Evolutionary conservation across 2,888 invertebrate genomes (phyloP).

Genomic region (Branchellion lobata): DNA sequence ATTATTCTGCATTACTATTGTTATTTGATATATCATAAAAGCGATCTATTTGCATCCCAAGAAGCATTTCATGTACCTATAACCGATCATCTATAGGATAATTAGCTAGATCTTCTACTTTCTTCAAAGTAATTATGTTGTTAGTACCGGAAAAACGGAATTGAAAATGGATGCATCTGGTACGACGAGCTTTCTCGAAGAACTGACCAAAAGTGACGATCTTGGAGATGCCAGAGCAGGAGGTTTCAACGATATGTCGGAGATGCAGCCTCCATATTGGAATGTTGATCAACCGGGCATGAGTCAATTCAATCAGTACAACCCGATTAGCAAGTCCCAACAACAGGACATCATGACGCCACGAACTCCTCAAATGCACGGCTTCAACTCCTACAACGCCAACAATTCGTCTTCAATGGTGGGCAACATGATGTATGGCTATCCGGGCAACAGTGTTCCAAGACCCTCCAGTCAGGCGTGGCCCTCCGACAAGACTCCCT

Average conservation of each 20-base stretch:
- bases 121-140: neutral
- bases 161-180: conserved; percentile 55
- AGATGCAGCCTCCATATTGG: conserved; percentile 41
- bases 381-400: conserved; percentile 24
- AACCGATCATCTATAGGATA: neutral
- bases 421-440: conserved; percentile 28
- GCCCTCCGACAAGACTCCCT: conserved; percentile 39
- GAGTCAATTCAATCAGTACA: conserved; percentile 31
- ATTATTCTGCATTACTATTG: neutral
- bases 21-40: neutral
- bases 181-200: conserved; percentile 55
- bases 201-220: conserved; percentile 53
- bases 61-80: neutral
- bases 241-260: conserved; percentile 11
- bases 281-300: conserved; percentile 34
- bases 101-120: conserved; percentile 4
- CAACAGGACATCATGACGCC: conserved; percentile 19
- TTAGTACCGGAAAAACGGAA: neutral
- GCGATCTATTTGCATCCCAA: neutral
- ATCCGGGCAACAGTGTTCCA: conserved; percentile 3
- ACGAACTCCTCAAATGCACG: conserved; percentile 27
- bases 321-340: conserved; percentile 19
- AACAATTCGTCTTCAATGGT: neutral
- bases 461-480: conserved; percentile 39
- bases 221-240: conserved; percentile 16